A percentile compares a stretch with the other conserved stretches of the same genome.
phyloP scores from a whole-genome alignment of 2,113 vertebrate genomes.

The Apodemus speciosus region DNA sequence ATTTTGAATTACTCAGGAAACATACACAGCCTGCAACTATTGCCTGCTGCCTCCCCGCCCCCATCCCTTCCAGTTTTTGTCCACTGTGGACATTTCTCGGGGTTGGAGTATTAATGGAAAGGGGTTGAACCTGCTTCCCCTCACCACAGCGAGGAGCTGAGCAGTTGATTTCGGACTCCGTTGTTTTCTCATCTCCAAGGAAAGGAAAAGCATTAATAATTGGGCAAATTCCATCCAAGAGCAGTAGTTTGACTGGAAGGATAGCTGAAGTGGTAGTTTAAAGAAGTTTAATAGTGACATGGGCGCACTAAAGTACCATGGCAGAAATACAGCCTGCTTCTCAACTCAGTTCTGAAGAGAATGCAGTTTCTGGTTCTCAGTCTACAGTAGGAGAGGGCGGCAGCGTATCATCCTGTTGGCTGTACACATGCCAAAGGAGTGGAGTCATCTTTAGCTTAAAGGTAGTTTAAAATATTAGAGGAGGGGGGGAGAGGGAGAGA shows the following conservation, averaged over 20 bases:
- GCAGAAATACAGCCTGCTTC: slow-evolving; percentile 28
- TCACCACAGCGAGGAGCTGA: slow-evolving; percentile 24
- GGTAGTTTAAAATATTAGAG: neutral
- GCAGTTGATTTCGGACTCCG: slow-evolving; percentile 58
- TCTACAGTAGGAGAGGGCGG: slow-evolving; percentile 18
- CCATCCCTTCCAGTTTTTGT: slow-evolving; percentile 37
- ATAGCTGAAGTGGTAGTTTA: slow-evolving; percentile 61
- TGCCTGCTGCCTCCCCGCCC: neutral
- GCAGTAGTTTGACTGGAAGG: slow-evolving; percentile 53
- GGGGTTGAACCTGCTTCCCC: slow-evolving; percentile 57
- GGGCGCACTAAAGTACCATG: slow-evolving; percentile 49
- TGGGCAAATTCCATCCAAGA: slow-evolving; percentile 30
- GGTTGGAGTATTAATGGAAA: slow-evolving; percentile 61
- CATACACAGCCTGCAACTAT: slow-evolving; percentile 40
- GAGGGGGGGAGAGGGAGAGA: neutral
- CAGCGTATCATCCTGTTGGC: neutral
- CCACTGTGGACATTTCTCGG: slow-evolving; percentile 43
- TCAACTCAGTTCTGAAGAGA: slow-evolving; percentile 53
- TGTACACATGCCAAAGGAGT: slow-evolving; percentile 31
- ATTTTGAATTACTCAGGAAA: slow-evolving; percentile 68
- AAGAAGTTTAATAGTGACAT: slow-evolving; percentile 61
- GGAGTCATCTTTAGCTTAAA: slow-evolving; percentile 30
- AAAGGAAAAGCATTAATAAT: slow-evolving; percentile 58
- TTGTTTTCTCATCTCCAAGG: slow-evolving; percentile 46
- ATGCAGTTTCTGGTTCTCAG: slow-evolving; percentile 59